phyloP scores from a whole-genome alignment of 2,113 vertebrate species.

The Cettia cetti region DNA sequence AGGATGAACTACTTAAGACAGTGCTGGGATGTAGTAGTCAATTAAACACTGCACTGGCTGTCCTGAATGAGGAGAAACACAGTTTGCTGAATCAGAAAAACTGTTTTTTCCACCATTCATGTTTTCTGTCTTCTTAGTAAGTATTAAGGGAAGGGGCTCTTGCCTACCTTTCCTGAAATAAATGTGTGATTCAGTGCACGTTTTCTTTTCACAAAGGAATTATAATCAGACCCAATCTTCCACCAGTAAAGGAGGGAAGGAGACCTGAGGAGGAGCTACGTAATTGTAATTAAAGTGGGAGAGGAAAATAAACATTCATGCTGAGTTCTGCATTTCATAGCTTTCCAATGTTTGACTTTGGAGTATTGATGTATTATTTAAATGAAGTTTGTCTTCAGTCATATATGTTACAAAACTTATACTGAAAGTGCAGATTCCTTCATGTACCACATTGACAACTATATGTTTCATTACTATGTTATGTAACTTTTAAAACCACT shows the following conservation, averaged over 20 bases:
- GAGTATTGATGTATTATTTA: neutral
- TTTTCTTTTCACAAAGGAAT: neutral
- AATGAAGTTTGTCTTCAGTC: neutral
- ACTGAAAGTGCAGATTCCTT: neutral
- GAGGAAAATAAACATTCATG: neutral
- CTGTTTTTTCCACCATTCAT: accelerated
- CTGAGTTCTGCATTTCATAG: neutral
- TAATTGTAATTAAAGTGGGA: neutral
- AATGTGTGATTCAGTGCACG: neutral
- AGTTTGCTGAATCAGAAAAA: neutral
- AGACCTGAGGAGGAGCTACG: neutral
- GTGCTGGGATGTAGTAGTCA: neutral
- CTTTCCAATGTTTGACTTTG: neutral
- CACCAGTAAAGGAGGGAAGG: neutral
- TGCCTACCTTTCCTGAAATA: neutral
- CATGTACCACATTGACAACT: neutral
- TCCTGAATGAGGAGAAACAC: neutral
- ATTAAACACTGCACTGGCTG: neutral
- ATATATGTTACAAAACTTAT: neutral
- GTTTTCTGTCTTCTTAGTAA: neutral
- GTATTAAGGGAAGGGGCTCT: neutral
- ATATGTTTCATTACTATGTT: neutral
- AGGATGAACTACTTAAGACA: neutral
- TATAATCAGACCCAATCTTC: neutral
- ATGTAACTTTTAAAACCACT: neutral